Conservation (phyloP, 2,888 invertebrate species). For the Argyresthia goedartella region DNA sequence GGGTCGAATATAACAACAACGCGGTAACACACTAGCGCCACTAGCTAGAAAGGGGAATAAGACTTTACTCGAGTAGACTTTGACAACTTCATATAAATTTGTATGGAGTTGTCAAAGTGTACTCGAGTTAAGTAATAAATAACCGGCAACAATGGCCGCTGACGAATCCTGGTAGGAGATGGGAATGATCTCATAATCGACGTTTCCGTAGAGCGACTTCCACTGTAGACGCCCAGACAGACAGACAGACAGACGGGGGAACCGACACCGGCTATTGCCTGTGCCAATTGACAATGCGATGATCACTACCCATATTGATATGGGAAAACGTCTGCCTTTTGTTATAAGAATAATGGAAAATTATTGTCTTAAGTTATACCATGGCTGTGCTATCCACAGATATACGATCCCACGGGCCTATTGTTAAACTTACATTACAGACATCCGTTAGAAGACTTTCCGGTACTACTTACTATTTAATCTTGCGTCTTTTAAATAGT, state of each 20-base stretch:
- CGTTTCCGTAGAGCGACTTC: slow-evolving; percentile 42
- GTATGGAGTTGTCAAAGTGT: no score
- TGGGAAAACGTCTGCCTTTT: neutral
- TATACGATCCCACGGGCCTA: neutral
- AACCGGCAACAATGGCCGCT: slow-evolving; percentile 27
- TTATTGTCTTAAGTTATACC: neutral
- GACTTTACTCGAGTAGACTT: no score
- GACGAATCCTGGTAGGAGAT: slow-evolving; percentile 15
- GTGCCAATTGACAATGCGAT: slow-evolving; percentile 1
- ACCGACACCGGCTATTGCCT: neutral
- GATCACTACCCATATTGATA: neutral
- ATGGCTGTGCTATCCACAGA: neutral
- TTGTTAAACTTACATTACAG: slow-evolving; percentile 3
- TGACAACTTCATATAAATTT: no score
- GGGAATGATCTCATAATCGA: slow-evolving; percentile 62
- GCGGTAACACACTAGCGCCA: no score
- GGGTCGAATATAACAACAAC: no score
- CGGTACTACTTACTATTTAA: neutral
- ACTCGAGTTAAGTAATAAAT: no score
- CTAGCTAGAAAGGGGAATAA: no score
- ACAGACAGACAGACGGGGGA: no score
- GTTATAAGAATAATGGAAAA: neutral
- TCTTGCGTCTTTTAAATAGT: slow-evolving; percentile 1
- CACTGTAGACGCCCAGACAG: neutral
- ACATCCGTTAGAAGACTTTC: neutral